These are phyloP conservation scores for Limnephilus auricula DNA, from an alignment of 2,888 invertebrate genomes.

Conservation along the genomic window DNA sequence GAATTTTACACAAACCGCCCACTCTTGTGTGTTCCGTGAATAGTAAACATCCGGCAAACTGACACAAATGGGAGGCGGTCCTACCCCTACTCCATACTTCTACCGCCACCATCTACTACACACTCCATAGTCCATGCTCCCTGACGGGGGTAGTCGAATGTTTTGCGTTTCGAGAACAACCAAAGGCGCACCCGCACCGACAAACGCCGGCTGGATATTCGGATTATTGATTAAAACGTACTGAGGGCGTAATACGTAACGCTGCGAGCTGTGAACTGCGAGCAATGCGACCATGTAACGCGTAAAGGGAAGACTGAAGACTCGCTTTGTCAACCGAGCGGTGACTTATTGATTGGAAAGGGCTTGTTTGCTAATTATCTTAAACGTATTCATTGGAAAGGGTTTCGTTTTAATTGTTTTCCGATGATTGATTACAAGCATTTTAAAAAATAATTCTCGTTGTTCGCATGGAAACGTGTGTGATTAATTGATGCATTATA, in stretches of 20 bases:
- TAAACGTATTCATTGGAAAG: slow-evolving; percentile 9
- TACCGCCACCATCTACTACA: too few relatives aligned
- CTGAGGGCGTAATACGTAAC: neutral
- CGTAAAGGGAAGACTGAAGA: neutral
- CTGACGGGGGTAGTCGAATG: neutral
- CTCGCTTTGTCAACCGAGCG: neutral
- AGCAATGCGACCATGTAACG: neutral
- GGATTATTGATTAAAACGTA: neutral
- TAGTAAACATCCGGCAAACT: slow-evolving; percentile 38
- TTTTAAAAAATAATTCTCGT: neutral
- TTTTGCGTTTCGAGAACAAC: slow-evolving; percentile 13
- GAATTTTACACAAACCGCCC: slow-evolving; percentile 40
- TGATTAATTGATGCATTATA: neutral
- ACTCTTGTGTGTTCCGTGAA: slow-evolving; percentile 23
- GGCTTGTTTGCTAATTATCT: neutral
- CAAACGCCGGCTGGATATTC: neutral
- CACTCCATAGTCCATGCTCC: neutral
- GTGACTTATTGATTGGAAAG: slow-evolving; percentile 6
- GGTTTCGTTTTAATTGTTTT: neutral
- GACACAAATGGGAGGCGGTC: slow-evolving; percentile 8
- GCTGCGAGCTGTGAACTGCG: neutral
- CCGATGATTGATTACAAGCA: neutral
- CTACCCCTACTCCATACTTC: neutral
- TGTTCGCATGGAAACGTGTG: neutral
- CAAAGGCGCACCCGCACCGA: neutral